A percentile compares a stretch with the other conserved stretches of the same genome.
Conservation (phyloP, 2,797 vertebrate genomes). For the Centropyge bicolor region DNA sequence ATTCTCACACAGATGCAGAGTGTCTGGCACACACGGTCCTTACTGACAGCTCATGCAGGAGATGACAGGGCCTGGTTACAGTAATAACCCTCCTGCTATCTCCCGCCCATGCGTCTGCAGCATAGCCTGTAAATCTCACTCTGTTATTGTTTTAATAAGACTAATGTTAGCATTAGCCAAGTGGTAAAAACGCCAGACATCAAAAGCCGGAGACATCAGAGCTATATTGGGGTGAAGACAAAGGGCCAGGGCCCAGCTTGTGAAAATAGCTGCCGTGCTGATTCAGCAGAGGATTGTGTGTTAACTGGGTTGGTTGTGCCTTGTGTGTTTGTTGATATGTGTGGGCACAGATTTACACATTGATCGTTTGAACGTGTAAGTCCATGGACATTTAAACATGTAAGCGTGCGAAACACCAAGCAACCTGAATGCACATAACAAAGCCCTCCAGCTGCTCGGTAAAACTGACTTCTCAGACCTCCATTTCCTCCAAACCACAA, state of each 20-base stretch:
- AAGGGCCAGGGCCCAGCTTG: slow-evolving; percentile 65
- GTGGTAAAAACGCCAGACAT: slow-evolving; percentile 69
- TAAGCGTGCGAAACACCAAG: slow-evolving; percentile 68
- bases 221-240: slow-evolving; percentile 69
- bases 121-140: slow-evolving; percentile 71
- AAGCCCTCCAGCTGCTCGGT: slow-evolving; percentile 76
- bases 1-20: slow-evolving; percentile 33
- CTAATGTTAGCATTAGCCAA: slow-evolving; percentile 75
- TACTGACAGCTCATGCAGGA: slow-evolving; percentile 60
- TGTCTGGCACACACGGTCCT: slow-evolving; percentile 35
- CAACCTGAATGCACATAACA: slow-evolving; percentile 75
- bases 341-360: slow-evolving; percentile 46
- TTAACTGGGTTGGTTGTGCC: not conserved
- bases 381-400: slow-evolving; percentile 32
- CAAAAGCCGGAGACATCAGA: slow-evolving; percentile 64
- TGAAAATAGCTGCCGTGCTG: slow-evolving; percentile 80
- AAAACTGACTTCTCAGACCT: slow-evolving; percentile 70
- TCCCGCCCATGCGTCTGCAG: slow-evolving; percentile 74
- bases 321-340: slow-evolving; percentile 32
- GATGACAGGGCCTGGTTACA: slow-evolving; percentile 69
- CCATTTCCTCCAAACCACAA: slow-evolving; percentile 80
- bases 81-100: slow-evolving; percentile 68
- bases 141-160: slow-evolving; percentile 78
- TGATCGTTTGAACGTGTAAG: slow-evolving; percentile 36
- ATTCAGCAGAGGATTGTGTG: slow-evolving; percentile 68